These are phyloP conservation scores for Lordiphosa collinella DNA, from an alignment of 1,140 invertebrate species.

Conservation along the genomic window DNA sequence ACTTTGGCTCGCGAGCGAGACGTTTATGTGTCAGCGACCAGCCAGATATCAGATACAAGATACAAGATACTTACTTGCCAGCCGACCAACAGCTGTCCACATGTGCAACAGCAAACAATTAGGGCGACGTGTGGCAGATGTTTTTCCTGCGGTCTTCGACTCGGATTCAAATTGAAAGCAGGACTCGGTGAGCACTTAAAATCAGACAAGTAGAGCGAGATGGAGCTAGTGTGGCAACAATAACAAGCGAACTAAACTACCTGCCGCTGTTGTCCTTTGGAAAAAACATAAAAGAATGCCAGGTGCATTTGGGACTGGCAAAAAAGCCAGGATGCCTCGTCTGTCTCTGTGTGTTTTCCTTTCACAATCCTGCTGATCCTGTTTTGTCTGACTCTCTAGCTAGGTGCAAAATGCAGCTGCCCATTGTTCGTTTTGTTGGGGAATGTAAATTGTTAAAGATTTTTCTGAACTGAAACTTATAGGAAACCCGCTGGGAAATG, in stretches of 20 bases:
- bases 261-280: conserved; percentile 37
- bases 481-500: conserved; percentile 30
- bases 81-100: conserved; percentile 35
- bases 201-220: conserved; percentile 24
- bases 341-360: conserved; percentile 57
- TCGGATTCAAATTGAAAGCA: conserved; percentile 42
- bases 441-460: conserved; percentile 5
- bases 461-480: background rate
- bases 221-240: conserved; percentile 56
- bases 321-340: conserved; percentile 41
- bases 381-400: conserved; percentile 34
- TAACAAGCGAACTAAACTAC: conserved; percentile 40
- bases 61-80: conserved; percentile 21
- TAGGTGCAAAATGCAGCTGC: conserved; percentile 54
- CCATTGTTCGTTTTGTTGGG: background rate
- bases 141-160: conserved; percentile 36
- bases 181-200: conserved; percentile 51
- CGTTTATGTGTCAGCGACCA: conserved; percentile 29
- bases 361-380: conserved; percentile 47
- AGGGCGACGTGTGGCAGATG: conserved; percentile 72
- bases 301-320: conserved; percentile 52
- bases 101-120: conserved; percentile 73
- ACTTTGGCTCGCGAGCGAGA: conserved; percentile 56
- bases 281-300: conserved; percentile 43
- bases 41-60: conserved; percentile 40